phyloP scores from a whole-genome alignment of 2,888 invertebrate genomes.

The Ectemnius cavifrons region DNA sequence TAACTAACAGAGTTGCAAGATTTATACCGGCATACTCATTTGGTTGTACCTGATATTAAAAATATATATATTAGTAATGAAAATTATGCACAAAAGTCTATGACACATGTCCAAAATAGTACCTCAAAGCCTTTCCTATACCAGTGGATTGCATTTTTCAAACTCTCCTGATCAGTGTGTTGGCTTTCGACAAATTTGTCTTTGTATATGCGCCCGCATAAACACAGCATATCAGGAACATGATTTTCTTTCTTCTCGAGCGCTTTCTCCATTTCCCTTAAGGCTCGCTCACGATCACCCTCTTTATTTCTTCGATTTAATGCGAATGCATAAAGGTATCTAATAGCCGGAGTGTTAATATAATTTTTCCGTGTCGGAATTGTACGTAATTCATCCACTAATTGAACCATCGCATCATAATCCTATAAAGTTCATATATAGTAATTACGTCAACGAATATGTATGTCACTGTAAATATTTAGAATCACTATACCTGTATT shows the following conservation, averaged over 20 bases:
- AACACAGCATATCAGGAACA: slow-evolving; percentile 97
- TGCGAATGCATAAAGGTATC: slow-evolving; percentile 97
- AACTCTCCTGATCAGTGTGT: slow-evolving; percentile 91
- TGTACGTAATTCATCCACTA: slow-evolving; percentile 95
- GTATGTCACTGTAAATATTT: no score
- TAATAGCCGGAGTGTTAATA: slow-evolving; percentile 93
- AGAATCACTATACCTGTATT: slow-evolving; percentile 81
- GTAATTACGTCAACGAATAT: neutral
- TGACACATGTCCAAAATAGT: slow-evolving; percentile 15
- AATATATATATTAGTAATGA: neutral
- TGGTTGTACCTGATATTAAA: slow-evolving; percentile 86
- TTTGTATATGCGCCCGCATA: slow-evolving; percentile 98
- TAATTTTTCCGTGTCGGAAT: slow-evolving; percentile 93
- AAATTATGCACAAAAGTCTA: neutral
- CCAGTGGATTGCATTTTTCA: slow-evolving; percentile 97
- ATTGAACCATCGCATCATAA: slow-evolving; percentile 97
- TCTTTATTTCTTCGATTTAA: slow-evolving; percentile 95
- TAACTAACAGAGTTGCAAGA: slow-evolving; percentile 96
- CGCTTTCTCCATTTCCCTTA: slow-evolving; percentile 94
- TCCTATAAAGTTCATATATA: slow-evolving; percentile 79
- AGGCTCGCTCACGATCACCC: slow-evolving; percentile 96
- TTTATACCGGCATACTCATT: slow-evolving; percentile 99
- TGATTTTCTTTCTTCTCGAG: slow-evolving; percentile 95
- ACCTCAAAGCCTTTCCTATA: slow-evolving; percentile 96
- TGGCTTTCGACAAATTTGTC: slow-evolving; percentile 98